Evolutionary conservation across 2,797 vertebrate species (phyloP).

Genomic region (Chelmon rostratus): DNA sequence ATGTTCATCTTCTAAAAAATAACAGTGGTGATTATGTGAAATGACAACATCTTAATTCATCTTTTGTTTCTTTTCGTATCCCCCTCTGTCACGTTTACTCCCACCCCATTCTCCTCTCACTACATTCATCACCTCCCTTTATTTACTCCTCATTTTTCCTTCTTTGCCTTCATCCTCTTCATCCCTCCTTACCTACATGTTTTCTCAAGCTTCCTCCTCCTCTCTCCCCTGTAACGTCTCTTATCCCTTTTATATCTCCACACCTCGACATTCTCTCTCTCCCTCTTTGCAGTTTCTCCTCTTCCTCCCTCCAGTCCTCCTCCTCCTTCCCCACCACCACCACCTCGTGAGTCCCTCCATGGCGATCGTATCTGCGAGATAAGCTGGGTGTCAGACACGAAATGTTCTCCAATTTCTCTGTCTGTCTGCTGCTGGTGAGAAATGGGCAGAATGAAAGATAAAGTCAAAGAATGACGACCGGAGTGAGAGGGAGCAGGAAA

Average conservation of each 20-base stretch:
- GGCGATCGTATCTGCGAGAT: slow-evolving; percentile 67
- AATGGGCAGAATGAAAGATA: slow-evolving; percentile 52
- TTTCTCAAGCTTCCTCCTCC: neutral
- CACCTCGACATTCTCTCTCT: neutral
- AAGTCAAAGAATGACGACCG: slow-evolving; percentile 47
- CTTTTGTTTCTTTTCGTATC: neutral
- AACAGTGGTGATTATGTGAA: slow-evolving; percentile 3
- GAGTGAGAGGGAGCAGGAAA: neutral
- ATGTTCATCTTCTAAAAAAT: slow-evolving; percentile 7
- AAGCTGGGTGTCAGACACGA: slow-evolving; percentile 69
- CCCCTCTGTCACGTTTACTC: neutral
- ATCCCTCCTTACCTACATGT: neutral
- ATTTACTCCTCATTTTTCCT: neutral
- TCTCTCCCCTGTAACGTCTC: slow-evolving; percentile 3
- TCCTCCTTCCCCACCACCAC: slow-evolving; percentile 12
- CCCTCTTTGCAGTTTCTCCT: neutral
- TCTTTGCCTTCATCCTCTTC: neutral
- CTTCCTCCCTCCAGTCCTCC: slow-evolving; percentile 16
- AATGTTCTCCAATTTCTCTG: slow-evolving; percentile 70
- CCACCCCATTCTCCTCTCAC: neutral
- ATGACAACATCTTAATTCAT: slow-evolving; percentile 9
- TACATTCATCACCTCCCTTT: neutral
- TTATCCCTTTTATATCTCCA: slow-evolving; percentile 3
- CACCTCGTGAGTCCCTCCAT: slow-evolving; percentile 34
- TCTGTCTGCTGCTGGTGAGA: slow-evolving; percentile 57